A percentile compares a stretch with the other conserved stretches of the same genome.
phyloP scores from a whole-genome alignment of 2,113 vertebrate genomes.

The Corythaeola cristata region DNA sequence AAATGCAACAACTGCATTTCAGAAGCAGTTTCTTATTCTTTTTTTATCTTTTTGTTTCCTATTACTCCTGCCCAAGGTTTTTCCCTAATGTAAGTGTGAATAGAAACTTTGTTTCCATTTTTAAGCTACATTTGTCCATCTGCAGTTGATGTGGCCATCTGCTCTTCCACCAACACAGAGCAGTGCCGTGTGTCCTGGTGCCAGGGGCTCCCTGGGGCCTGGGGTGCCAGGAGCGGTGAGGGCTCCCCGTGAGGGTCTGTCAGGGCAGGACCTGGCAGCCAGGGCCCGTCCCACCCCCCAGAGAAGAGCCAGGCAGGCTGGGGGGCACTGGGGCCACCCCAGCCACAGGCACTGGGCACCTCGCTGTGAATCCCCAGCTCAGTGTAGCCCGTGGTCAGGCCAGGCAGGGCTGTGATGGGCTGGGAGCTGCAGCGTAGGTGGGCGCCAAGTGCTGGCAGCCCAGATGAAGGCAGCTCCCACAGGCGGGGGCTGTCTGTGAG shows the following conservation, averaged over 20 bases:
- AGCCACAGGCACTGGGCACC: accelerated
- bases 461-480: neutral
- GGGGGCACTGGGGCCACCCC: neutral
- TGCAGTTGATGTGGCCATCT: neutral
- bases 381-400: accelerated
- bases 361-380: neutral
- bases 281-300: neutral
- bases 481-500: neutral
- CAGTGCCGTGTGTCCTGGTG: neutral
- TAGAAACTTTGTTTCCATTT: neutral
- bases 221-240: accelerated
- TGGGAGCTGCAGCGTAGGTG: neutral
- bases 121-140: neutral
- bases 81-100: neutral
- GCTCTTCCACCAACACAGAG: neutral
- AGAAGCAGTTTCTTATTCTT: neutral
- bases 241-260: neutral
- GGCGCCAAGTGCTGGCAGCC: neutral
- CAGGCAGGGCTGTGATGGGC: neutral
- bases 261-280: neutral
- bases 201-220: neutral
- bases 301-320: neutral
- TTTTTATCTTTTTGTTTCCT: neutral
- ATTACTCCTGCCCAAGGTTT: neutral
- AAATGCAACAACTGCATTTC: neutral